Conservation (phyloP, 2,113 vertebrate species). For the Heteronetta atricapilla region DNA sequence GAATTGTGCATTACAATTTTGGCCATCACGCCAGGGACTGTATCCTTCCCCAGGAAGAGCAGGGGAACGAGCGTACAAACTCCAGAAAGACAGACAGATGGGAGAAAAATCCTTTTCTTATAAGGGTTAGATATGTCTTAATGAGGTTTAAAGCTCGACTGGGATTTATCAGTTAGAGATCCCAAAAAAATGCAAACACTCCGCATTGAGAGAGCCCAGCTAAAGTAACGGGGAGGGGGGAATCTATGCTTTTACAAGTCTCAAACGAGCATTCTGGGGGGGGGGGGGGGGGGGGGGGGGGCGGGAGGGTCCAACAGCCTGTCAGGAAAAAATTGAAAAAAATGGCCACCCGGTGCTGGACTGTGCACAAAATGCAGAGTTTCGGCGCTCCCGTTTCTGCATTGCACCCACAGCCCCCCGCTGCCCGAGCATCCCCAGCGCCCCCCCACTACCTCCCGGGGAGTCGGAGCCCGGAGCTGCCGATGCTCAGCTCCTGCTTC, state of each 20-base stretch:
- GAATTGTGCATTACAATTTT: neutral
- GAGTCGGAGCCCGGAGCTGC: too few relatives aligned
- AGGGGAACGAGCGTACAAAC: neutral
- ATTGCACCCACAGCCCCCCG: neutral
- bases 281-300: neutral
- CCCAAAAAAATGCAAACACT: neutral
- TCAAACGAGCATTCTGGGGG: neutral
- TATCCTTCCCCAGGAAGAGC: neutral
- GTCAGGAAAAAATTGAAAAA: neutral
- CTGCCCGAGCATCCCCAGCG: neutral
- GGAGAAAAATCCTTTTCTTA: neutral
- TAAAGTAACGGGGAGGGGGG: neutral
- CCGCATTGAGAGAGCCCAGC: neutral
- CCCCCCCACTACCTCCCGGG: neutral
- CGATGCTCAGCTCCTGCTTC: neutral
- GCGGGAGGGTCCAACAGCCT: neutral
- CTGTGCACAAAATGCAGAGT: slow-evolving; percentile 49
- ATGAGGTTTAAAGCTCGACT: neutral
- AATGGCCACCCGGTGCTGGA: slow-evolving; percentile 52
- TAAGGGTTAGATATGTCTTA: neutral
- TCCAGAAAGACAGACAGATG: neutral
- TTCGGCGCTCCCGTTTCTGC: slow-evolving; percentile 5
- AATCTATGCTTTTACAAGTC: neutral
- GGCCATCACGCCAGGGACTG: neutral
- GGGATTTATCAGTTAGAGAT: neutral